Evolutionary conservation across 2,888 invertebrate genomes (phyloP), one percentile per base, ranked within the genome.

Genomic region (Dasypolia templi): DNA sequence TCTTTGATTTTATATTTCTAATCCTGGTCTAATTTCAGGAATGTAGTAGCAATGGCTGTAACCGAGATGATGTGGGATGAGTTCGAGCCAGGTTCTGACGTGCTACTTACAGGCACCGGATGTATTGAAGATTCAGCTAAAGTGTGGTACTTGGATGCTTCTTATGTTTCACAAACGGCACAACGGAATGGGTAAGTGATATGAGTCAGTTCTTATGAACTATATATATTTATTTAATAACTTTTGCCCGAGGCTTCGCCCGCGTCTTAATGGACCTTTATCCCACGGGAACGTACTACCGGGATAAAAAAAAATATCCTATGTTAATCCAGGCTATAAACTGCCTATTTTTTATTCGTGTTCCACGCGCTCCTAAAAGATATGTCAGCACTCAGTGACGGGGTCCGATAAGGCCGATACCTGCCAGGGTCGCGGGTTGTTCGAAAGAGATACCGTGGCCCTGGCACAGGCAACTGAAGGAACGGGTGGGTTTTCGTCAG

Each of bases 131-230:
- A 95, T 72, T 92, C 93, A 0, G 95, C 93, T 61, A 96, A 96
- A 86, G 94, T 96, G 5, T 96, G 96, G 96, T 93, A 93, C 77
- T 81, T 96, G 11, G 95, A 95, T 44, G 91, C 94, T 0, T 89
- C 93, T 0, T 95, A 93, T 67, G 91, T 95, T n/a, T 89, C 95
- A 3, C 93, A 93, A 75, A 92, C 89, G 19, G 90, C 94, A 0
- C 93, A 94, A 72, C 91, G 89, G 69, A 93, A 93, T 79, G 93
- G 94, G 96, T 96, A 79, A 91, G 91, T 72, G 3, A 46, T 32
- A 35, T 22, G 11, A 22, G 2, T 67, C 19, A 26, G 14, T 29
- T 17, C 3, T 35, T 32, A 32, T 19, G 32, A 51, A 9, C 7
- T 62, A 26, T 39, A 39, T 17, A 46, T 51, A n/a, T 51, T 51